Evolutionary conservation across 2,888 invertebrate genomes (phyloP).

Genomic region (Caenorhabditis sp.): DNA sequence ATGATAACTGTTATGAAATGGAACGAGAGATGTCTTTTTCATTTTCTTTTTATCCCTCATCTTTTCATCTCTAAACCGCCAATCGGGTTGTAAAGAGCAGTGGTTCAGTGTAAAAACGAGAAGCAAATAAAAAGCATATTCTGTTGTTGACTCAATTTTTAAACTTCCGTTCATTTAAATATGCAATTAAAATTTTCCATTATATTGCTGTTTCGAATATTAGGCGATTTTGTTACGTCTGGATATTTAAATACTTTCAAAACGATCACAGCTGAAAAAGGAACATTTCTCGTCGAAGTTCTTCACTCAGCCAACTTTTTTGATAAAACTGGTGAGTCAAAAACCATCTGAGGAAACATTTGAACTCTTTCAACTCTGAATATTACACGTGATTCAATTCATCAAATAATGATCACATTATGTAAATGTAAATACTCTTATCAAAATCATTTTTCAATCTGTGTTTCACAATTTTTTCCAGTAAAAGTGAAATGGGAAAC

Average conservation of each 20-base stretch:
- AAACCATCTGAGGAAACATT: no score
- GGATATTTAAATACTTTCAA: background rate
- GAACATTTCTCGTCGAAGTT: conserved; percentile 62
- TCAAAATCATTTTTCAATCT: background rate
- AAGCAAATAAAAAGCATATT: background rate
- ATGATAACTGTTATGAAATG: no score
- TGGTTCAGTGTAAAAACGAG: background rate
- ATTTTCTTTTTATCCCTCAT: background rate
- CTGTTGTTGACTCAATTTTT: background rate
- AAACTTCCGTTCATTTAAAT: background rate
- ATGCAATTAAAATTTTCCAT: no score
- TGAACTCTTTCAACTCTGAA: no score
- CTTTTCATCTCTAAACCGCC: background rate
- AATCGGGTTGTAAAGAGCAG: background rate
- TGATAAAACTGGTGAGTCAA: conserved; percentile 56
- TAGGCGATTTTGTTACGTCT: background rate
- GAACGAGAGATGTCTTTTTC: background rate
- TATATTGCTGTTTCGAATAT: no score
- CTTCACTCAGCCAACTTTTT: conserved; percentile 68
- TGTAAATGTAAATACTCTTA: background rate
- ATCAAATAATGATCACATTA: no score
- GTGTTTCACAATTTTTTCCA: conserved; percentile 17
- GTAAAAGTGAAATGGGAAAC: conserved; percentile 70
- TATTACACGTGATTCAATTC: no score
- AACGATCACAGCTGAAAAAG: conserved; percentile 48